Evolutionary conservation across 2,113 vertebrate species (phyloP).

Genomic region (Spilogale gracilis): DNA sequence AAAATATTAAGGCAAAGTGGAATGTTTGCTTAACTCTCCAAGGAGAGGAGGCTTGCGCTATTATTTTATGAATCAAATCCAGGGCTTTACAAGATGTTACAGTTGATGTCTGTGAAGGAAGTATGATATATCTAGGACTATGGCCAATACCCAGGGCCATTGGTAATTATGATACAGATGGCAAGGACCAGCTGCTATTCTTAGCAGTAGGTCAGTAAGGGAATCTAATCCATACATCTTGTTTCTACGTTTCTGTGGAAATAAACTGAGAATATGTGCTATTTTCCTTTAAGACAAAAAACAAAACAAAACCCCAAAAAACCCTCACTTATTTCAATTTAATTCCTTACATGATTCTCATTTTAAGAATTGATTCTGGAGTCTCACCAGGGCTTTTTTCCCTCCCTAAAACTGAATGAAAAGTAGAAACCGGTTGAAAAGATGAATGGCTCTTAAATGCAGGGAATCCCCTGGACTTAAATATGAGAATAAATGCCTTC

Average conservation of each 20-base stretch:
- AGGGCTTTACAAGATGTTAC: not conserved
- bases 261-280: slow-evolving; percentile 1
- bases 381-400: not conserved
- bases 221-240: slow-evolving; percentile 29
- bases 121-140: not conserved
- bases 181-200: slow-evolving; percentile 34
- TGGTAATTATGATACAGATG: not conserved
- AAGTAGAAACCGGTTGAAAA: slow-evolving; percentile 47
- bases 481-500: slow-evolving; percentile 4
- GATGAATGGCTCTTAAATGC: slow-evolving; percentile 36
- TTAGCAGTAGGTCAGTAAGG: slow-evolving; percentile 1
- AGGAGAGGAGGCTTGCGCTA: not conserved
- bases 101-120: slow-evolving; percentile 25
- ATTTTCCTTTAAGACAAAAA: slow-evolving; percentile 51
- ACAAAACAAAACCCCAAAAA: not conserved
- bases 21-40: slow-evolving; percentile 39
- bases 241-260: slow-evolving; percentile 36
- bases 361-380: not conserved
- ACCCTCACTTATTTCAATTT: slow-evolving; percentile 17
- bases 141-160: slow-evolving; percentile 14
- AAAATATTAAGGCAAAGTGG: slow-evolving; percentile 49
- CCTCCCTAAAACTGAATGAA: not conserved
- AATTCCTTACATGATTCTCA: slow-evolving; percentile 30
- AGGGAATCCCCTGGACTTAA: slow-evolving; percentile 15
- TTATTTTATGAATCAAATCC: slow-evolving; percentile 66